Evolutionary conservation across 2,888 invertebrate species (phyloP).

Genomic region (Megaustenia siamemsis): DNA sequence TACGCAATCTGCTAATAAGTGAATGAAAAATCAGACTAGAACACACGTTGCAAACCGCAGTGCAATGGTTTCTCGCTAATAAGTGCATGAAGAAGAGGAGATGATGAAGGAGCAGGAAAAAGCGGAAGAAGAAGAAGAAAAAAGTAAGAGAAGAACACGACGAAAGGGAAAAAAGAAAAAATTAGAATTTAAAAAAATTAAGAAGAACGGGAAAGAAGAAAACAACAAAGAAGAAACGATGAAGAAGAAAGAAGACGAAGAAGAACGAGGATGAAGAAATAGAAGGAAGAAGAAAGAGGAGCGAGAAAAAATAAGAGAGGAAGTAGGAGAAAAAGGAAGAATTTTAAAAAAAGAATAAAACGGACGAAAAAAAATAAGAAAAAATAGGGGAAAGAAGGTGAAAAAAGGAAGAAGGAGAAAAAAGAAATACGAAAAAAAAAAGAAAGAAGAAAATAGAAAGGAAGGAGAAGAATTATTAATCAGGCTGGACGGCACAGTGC

Average conservation of each 20-base stretch:
- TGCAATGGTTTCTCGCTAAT: too few relatives aligned
- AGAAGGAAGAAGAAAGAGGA: neutral
- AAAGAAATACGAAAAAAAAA: constrained; percentile 12
- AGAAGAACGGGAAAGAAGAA: neutral
- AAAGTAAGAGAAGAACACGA: neutral
- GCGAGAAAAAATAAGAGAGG: neutral
- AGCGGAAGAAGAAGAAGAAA: constrained; percentile 3
- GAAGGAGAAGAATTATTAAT: neutral
- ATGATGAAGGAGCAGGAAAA: constrained; percentile 20
- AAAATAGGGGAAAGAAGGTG: neutral
- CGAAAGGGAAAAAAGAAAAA: constrained; percentile 6
- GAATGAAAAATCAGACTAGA: too few relatives aligned
- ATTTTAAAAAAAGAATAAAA: neutral
- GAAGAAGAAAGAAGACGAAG: constrained; percentile 30
- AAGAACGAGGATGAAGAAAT: neutral
- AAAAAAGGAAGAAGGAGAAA: neutral
- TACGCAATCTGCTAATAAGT: too few relatives aligned
- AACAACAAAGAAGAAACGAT: constrained; percentile 21
- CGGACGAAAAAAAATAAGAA: neutral
- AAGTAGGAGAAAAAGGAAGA: too few relatives aligned
- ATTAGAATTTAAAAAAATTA: neutral
- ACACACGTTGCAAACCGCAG: too few relatives aligned
- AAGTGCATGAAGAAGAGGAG: neutral
- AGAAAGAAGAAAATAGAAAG: neutral
- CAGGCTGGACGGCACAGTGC: too few relatives aligned